Percentiles rank a stretch among this genome's conserved stretches.
Conservation (phyloP, 2,888 invertebrate species). For the Agrypnus murinus region DNA sequence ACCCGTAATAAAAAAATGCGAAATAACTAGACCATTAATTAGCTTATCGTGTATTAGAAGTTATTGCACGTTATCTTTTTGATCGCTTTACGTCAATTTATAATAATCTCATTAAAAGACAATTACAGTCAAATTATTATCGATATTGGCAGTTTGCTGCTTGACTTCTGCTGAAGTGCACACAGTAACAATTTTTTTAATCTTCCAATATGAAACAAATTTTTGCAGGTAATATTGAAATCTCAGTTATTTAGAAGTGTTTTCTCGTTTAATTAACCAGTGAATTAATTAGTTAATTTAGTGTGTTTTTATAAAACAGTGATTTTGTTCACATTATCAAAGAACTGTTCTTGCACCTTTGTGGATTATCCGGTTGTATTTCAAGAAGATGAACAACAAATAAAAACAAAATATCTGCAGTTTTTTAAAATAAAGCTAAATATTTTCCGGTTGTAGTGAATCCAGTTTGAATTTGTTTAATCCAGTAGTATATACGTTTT, state of each 20-base stretch:
- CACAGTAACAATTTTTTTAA: neutral
- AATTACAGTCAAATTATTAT: constrained; percentile 31
- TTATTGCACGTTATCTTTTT: constrained; percentile 19
- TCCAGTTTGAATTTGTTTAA: too few species aligned
- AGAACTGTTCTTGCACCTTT: too few species aligned
- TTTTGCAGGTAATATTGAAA: constrained; percentile 7
- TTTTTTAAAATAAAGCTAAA: too few species aligned
- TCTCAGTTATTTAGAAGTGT: neutral
- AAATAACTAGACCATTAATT: neutral
- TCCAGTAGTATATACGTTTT: constrained; percentile 1
- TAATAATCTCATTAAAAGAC: constrained; percentile 12
- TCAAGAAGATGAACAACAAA: constrained; percentile 16
- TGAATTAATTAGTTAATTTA: too few species aligned
- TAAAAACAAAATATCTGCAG: too few species aligned
- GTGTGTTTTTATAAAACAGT: too few species aligned
- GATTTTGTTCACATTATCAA: too few species aligned
- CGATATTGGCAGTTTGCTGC: neutral
- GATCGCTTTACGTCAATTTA: constrained; percentile 25
- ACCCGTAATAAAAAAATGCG: neutral
- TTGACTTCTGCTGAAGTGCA: constrained; percentile 5
- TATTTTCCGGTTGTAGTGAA: too few species aligned
- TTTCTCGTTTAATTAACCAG: neutral
- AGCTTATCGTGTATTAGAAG: constrained; percentile 15
- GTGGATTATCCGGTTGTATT: too few species aligned
- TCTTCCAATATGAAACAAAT: neutral